A percentile compares a stretch with the other conserved stretches of the same genome.
These are phyloP conservation scores for Sepioteuthis lessoniana DNA, from an alignment of 2,888 invertebrate genomes.

Conservation along the genomic window DNA sequence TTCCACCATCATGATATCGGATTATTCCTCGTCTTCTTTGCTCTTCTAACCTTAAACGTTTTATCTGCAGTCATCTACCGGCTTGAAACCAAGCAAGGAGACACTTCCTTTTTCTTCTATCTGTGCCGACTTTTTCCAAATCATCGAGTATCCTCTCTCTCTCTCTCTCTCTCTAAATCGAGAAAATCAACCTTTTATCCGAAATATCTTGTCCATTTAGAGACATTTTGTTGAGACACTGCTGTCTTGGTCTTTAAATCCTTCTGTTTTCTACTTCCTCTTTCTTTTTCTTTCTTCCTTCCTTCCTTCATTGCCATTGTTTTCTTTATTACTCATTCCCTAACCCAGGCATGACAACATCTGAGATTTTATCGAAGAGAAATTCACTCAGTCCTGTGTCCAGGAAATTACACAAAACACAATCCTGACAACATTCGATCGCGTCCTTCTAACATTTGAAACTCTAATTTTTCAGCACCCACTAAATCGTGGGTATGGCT, in stretches of 20 bases:
- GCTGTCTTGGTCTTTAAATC: neutral
- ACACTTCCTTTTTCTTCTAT: neutral
- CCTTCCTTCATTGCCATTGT: neutral
- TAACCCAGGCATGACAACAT: neutral
- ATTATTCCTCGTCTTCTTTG: neutral
- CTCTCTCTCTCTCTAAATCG: neutral
- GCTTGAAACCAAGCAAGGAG: neutral
- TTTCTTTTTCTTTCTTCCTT: no score
- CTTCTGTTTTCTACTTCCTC: neutral
- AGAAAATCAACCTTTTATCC: constrained; percentile 9
- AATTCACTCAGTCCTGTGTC: neutral
- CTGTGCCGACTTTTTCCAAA: neutral
- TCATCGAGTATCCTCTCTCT: neutral
- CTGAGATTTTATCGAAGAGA: neutral
- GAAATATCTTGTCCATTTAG: neutral
- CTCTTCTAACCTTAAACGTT: neutral
- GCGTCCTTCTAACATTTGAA: neutral
- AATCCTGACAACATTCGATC: neutral
- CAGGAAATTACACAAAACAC: constrained; percentile 11
- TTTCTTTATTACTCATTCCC: neutral
- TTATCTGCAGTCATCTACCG: neutral
- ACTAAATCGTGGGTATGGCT: neutral
- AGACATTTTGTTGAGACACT: neutral
- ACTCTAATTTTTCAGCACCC: neutral
- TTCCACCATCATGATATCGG: neutral